These are phyloP conservation scores for Erinaceus europaeus DNA, from an alignment of 2,113 vertebrate genomes.

Conservation along the genomic window DNA sequence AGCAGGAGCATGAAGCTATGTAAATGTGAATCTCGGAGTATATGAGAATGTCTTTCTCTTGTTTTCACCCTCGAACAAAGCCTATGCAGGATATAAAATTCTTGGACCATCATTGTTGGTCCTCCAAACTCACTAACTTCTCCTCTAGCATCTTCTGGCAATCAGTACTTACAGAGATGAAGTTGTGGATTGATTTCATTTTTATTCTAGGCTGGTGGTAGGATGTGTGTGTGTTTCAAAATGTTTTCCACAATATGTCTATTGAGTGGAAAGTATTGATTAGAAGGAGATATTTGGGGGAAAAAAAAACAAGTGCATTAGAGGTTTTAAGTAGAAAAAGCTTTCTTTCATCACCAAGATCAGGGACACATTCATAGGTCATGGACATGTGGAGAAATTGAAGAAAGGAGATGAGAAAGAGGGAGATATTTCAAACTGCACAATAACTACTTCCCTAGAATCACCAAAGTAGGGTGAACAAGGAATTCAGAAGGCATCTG, in stretches of 20 bases:
- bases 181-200: not conserved
- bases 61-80: no score
- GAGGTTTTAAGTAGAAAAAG: not conserved
- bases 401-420: no score
- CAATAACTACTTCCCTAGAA: no score
- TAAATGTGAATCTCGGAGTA: no score
- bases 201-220: not conserved
- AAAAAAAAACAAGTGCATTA: not conserved
- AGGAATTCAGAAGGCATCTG: not conserved
- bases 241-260: not conserved
- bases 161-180: not conserved
- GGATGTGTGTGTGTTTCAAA: not conserved
- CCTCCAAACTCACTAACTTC: not conserved
- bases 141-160: not conserved
- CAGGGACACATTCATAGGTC: not conserved
- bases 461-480: fast-evolving
- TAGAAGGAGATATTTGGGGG: not conserved
- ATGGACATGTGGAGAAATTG: not conserved
- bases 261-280: not conserved
- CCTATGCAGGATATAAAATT: not conserved
- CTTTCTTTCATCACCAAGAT: not conserved
- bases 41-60: not conserved
- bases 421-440: no score
- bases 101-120: not conserved
- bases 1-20: not conserved